Evolutionary conservation across 2,113 vertebrate species (phyloP), one percentile per base, ranked within the genome.

Genomic region (Chloropsis cyanopogon): DNA sequence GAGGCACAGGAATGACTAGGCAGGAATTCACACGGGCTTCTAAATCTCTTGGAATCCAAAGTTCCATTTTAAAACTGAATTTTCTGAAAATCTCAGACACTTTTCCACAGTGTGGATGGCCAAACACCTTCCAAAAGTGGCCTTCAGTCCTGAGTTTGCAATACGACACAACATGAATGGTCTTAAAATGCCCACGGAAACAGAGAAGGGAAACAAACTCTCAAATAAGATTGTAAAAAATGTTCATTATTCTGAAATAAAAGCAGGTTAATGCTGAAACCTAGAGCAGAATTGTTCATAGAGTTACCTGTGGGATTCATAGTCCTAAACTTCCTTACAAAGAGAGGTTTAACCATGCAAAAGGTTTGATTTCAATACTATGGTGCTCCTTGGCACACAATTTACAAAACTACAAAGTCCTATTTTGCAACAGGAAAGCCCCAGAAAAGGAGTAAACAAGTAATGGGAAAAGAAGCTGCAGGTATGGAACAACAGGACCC

Each of bases 101-200:
- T 18, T n/a, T 5, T 9, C 20, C 49, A 22, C 24, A 11, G 6
- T 9, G 9, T 28, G 31, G 47, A 17, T 14, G 39, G 12, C 10
- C 12, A 1, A 52, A 13, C 8, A 12, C 23, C 21, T 59, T 26
- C n/a, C 9, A 47, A 2, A 41, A 13, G 20, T 0, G 16, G 12
- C n/a, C 31, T 57, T 41, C 15, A 10, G 41, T 3, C 49, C 31
- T 10, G 47, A 29, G 19, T 29, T 33, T 20, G 4, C 7, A 13
- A 3, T 3, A 7, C 6, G 5, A 23, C 20, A 53, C 17, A 56
- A 35, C 10, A 4, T 1, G 1, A 1, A 28, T 37, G 12, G 33
- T 28, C 46, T 47, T 16, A 49, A 82, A 65, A 59, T 31, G 23
- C 7, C 50, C 50, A 73, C 15, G 39, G 22, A 64, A 81, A 25